phyloP scores from a whole-genome alignment of 2,888 invertebrate species.

The Salticus scenicus region DNA sequence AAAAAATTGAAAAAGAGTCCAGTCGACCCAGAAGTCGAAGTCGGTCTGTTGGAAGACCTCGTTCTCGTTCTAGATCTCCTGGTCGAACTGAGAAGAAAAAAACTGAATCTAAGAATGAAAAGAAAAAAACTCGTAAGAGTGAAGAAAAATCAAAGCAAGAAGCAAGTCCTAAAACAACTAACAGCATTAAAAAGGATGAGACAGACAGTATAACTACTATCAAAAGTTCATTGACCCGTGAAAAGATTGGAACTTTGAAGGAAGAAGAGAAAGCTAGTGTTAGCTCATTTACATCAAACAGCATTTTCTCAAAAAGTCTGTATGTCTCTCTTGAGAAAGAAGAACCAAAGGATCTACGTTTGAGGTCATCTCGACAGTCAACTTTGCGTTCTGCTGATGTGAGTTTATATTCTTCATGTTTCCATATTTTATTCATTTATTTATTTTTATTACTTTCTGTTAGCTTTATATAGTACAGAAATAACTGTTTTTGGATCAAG shows the following conservation, averaged over 20 bases:
- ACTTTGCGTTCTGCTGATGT: conserved; percentile 30
- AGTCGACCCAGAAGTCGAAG: conserved; percentile 36
- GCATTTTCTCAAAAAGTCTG: conserved; percentile 13
- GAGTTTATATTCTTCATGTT: not conserved
- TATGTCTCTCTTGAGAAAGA: not conserved
- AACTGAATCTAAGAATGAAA: not conserved
- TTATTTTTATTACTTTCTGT: too few relatives aligned
- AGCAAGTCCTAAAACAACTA: not conserved
- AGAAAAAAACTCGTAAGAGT: conserved; percentile 1
- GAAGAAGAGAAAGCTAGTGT: not conserved
- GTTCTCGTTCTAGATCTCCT: conserved; percentile 35
- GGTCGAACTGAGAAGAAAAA: conserved; percentile 30
- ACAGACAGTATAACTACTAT: conserved; percentile 11
- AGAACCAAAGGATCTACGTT: not conserved
- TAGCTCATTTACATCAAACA: conserved; percentile 19
- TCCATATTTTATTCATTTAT: not conserved
- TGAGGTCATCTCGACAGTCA: conserved; percentile 27
- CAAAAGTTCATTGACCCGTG: conserved; percentile 30
- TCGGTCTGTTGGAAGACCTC: not conserved
- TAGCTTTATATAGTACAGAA: too few relatives aligned
- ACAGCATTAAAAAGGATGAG: conserved; percentile 28
- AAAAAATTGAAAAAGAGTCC: conserved; percentile 9
- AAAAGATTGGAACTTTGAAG: conserved; percentile 15
- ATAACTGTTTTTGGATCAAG: too few relatives aligned
- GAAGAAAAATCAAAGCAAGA: not conserved